Evolutionary conservation across 2,797 vertebrate species (phyloP), one percentile per base, ranked within the genome.

Genomic region (Eulemur coronatus): DNA sequence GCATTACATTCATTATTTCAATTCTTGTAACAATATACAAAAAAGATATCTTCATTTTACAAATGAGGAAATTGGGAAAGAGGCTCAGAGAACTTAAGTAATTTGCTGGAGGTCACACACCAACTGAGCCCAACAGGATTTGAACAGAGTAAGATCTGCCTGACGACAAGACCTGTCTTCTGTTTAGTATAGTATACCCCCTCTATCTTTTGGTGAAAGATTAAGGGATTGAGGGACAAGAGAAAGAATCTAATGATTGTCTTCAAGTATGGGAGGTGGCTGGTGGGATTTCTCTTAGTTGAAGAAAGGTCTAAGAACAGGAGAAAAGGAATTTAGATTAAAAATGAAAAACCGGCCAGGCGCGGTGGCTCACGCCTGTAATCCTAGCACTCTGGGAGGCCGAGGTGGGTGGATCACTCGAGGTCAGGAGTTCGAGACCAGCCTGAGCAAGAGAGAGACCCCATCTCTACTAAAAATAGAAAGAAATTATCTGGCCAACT

Each of bases 161-260:
- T 92, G 48, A 50, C n/a, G 28, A 73, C 75, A 80, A 84, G 48
- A 35, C 33, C 55, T 70, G 30, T 33, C 28, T 30, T 81, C 85
- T 72, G 26, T 35, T 86, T n/a, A n/a, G 35, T 78, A 1, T 33
- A 33, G 41, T 59, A 57, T 3, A 20, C 50, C 14, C 30, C 15
- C 28, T 89, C 52, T 81, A 15, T 75, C 26, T 70, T 87, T 87
- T 70, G 72, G 22, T 80, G 41, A 89, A 89, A 94, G 46, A 85
- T 50, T 59, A 76, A 84, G 9, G 17, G 76, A 93, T 11, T 11
- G 28, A 76, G 33, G 41, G 26, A 80, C 84, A 67, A 72, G 5
- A 91, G 38, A 78, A 80, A 86, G 81, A 95, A 81, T 82, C 72
- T 82, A 94, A 78, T 48, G 38, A 73, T 33, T 82, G 17, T 82